These are phyloP conservation scores for Aphaenogaster rudis DNA, from an alignment of 1,140 invertebrate genomes.

Conservation along the genomic window DNA sequence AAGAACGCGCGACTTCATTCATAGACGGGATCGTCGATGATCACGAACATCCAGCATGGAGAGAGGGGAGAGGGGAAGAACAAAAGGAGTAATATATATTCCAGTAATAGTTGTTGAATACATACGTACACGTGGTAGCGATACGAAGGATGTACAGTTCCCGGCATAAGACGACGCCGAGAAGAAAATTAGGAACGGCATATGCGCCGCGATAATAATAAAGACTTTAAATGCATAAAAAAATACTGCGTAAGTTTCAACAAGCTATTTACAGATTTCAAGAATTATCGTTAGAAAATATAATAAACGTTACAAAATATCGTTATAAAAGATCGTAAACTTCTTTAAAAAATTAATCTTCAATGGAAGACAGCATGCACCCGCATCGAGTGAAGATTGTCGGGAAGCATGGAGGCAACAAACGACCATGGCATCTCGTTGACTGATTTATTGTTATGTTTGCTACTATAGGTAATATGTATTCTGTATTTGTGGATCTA, in stretches of 20 bases:
- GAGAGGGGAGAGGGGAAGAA: background rate
- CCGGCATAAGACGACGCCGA: constrained; percentile 39
- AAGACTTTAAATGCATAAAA: constrained; percentile 35
- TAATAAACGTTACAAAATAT: background rate
- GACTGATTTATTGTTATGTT: constrained; percentile 61
- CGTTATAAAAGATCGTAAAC: background rate
- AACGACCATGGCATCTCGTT: constrained; percentile 9
- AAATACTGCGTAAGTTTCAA: background rate
- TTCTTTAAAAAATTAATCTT: constrained; percentile 42
- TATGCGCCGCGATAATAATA: background rate
- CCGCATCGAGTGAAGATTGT: constrained; percentile 22
- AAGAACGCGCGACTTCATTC: background rate
- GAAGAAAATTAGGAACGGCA: constrained; percentile 14
- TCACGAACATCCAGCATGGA: background rate
- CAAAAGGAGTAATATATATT: background rate
- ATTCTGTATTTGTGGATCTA: constrained; percentile 38
- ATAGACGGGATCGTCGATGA: background rate
- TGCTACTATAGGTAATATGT: constrained; percentile 24
- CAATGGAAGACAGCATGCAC: constrained; percentile 29
- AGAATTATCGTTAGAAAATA: background rate
- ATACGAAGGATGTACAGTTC: constrained; percentile 49
- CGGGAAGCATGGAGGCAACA: constrained; percentile 14
- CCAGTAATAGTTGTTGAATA: too few relatives aligned
- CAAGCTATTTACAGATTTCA: constrained; percentile 20
- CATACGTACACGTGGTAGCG: constrained; percentile 15